Conservation (phyloP, 2,797 vertebrate species). For the Bucorvus abyssinicus region DNA sequence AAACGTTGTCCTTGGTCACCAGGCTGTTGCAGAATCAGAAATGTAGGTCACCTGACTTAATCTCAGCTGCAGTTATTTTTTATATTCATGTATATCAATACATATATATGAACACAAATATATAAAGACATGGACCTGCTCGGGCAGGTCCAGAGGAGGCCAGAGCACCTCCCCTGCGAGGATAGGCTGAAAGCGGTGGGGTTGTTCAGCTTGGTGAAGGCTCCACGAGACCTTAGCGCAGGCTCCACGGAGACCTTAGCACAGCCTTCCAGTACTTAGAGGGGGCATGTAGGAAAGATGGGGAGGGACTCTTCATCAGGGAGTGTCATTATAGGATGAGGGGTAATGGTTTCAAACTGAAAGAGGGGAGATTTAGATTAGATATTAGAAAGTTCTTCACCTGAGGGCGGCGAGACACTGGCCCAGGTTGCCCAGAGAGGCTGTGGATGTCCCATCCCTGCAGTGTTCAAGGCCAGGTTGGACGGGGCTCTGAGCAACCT, state of each 20-base stretch:
- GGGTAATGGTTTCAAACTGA: not conserved
- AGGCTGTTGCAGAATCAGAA: not conserved
- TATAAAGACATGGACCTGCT: not conserved
- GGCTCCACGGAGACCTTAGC: too few species aligned
- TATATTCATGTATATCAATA: not conserved
- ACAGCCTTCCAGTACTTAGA: not conserved
- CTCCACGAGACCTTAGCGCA: not conserved
- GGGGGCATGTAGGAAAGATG: too few species aligned
- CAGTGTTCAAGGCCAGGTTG: not conserved
- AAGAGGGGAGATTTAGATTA: not conserved
- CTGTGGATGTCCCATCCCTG: not conserved
- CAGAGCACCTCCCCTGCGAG: not conserved
- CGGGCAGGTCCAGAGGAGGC: not conserved
- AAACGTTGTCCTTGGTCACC: not conserved
- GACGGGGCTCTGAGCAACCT: not conserved
- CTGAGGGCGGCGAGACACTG: not conserved
- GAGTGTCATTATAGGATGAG: not conserved
- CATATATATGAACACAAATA: not conserved
- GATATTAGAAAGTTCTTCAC: not conserved
- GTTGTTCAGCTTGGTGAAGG: too few species aligned
- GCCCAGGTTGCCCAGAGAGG: not conserved
- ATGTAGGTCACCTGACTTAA: not conserved
- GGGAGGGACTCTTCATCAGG: not conserved
- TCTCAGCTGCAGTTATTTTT: not conserved
- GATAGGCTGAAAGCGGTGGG: not conserved